Evolutionary conservation across 2,888 invertebrate species (phyloP).

Genomic region (Nomada ruficornis): DNA sequence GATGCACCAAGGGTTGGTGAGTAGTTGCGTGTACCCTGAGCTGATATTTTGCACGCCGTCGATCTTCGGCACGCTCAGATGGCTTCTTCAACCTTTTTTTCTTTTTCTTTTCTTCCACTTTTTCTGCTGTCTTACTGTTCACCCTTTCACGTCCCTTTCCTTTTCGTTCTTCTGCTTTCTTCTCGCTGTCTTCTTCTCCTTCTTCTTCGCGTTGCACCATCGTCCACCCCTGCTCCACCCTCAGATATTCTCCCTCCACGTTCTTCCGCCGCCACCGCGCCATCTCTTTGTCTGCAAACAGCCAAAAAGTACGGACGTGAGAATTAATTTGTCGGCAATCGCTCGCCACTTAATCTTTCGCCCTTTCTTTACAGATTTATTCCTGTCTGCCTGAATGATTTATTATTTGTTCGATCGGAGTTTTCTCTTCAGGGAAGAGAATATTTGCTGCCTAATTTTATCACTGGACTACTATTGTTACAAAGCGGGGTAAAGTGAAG

Average conservation of each 20-base stretch:
- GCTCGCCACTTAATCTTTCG: neutral
- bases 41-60: conserved; percentile 61
- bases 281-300: conserved; percentile 78
- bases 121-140: too few species aligned
- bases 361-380: neutral
- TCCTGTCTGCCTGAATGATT: neutral
- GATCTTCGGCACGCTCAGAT: conserved; percentile 67
- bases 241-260: conserved; percentile 72
- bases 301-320: conserved; percentile 62
- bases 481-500: too few species aligned
- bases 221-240: conserved; percentile 33
- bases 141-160: conserved; percentile 28
- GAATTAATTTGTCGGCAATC: conserved; percentile 60
- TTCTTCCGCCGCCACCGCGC: conserved; percentile 74
- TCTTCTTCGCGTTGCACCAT: neutral
- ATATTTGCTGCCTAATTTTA: too few species aligned
- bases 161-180: neutral
- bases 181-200: neutral
- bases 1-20: conserved; percentile 35
- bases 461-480: too few species aligned
- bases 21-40: conserved; percentile 36
- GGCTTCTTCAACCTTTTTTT: conserved; percentile 32
- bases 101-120: conserved; percentile 24
- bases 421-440: neutral
- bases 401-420: too few species aligned